Conservation (phyloP, 1,140 invertebrate species). For the Pentalonia nigronervosa region DNA sequence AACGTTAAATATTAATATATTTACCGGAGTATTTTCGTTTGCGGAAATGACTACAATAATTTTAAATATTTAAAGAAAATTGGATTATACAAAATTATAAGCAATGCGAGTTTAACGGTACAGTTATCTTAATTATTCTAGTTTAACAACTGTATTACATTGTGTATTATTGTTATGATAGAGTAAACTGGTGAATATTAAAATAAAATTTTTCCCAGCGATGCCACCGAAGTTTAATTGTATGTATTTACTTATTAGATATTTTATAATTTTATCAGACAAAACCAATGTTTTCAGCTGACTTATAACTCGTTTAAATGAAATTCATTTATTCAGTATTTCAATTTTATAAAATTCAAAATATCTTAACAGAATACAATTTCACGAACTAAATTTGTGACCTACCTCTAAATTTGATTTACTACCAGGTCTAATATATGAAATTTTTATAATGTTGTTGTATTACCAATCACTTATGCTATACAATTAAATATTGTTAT, state of each 20-base stretch:
- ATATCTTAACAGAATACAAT: background rate
- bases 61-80: constrained; percentile 1
- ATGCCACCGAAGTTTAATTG: background rate
- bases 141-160: background rate
- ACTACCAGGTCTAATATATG: too few relatives aligned
- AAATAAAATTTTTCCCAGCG: background rate
- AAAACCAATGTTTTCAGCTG: too few relatives aligned
- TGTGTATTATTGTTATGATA: background rate
- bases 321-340: background rate
- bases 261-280: background rate
- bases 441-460: background rate
- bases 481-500: background rate
- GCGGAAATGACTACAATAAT: background rate
- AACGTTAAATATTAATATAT: constrained; percentile 10
- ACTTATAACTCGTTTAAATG: too few relatives aligned
- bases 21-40: background rate
- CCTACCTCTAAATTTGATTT: background rate
- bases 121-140: background rate
- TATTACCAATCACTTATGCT: background rate
- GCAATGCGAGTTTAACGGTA: background rate
- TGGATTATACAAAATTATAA: background rate
- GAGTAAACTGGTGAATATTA: background rate
- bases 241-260: background rate
- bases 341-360: background rate
- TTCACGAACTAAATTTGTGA: too few relatives aligned